Percentiles rank a stretch among this genome's conserved stretches.
These are phyloP conservation scores for Lepidocolaptes lacrymiger DNA, from an alignment of 2,797 vertebrate genomes.

Conservation along the genomic window DNA sequence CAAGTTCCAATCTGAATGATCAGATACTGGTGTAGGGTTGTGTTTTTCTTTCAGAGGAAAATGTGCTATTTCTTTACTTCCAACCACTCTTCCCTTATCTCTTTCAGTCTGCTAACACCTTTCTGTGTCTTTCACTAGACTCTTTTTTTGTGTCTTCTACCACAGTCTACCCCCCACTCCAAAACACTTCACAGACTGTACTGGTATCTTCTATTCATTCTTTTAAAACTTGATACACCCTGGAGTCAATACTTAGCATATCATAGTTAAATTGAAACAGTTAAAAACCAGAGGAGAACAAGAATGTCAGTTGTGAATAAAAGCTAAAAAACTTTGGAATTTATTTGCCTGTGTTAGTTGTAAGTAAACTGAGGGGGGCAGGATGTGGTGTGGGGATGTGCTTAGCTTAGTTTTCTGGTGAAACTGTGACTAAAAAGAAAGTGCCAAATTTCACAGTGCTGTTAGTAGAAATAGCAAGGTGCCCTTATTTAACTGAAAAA, in stretches of 20 bases:
- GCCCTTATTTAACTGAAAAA: neutral
- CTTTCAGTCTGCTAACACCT: neutral
- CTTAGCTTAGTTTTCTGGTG: neutral
- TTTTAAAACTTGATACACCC: neutral
- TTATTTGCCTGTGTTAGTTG: neutral
- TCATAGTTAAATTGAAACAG: neutral
- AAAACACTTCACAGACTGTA: neutral
- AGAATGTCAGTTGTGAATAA: neutral
- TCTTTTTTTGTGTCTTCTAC: neutral
- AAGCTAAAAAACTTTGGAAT: neutral
- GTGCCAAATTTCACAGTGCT: neutral
- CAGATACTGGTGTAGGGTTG: neutral
- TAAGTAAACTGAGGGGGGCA: neutral
- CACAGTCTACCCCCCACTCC: fast-evolving
- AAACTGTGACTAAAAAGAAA: neutral
- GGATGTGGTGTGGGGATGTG: too few species aligned
- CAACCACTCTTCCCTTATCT: neutral
- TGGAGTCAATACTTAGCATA: neutral
- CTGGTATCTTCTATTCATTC: neutral
- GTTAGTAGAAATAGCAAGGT: neutral
- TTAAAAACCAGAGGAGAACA: neutral
- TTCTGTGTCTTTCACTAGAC: neutral
- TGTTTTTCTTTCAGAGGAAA: neutral
- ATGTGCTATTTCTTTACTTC: neutral
- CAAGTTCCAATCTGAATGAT: neutral